phyloP scores from a whole-genome alignment of 2,797 vertebrate species.

The Alcedo atthis region DNA sequence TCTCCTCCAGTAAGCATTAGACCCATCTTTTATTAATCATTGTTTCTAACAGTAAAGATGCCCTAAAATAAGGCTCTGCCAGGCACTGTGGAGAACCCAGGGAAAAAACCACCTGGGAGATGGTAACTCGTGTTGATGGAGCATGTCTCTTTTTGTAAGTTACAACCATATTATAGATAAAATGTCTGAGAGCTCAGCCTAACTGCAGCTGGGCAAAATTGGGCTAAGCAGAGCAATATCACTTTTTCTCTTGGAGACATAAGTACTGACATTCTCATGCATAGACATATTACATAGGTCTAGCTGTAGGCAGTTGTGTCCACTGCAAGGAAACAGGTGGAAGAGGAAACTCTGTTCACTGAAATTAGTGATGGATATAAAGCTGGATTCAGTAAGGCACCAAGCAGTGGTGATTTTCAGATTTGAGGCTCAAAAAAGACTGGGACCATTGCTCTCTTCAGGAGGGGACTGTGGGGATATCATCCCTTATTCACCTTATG shows the following conservation, averaged over 20 bases:
- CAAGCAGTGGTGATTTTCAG: not conserved
- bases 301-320: not conserved
- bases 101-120: not conserved
- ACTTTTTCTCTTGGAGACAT: not conserved
- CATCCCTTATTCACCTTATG: not conserved
- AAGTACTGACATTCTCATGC: not conserved
- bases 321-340: not conserved
- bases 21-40: not conserved
- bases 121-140: not conserved
- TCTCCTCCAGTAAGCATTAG: not conserved
- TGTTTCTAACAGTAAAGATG: not conserved
- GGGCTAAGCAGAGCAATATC: not conserved
- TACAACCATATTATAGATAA: not conserved
- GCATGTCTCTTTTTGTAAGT: not conserved
- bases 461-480: not conserved
- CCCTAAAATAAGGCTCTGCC: not conserved
- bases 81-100: not conserved
- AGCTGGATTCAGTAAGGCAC: not conserved
- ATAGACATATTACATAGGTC: rapidly evolving
- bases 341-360: not conserved
- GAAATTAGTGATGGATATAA: not conserved
- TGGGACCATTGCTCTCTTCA: not conserved
- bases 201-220: not conserved
- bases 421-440: not conserved
- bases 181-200: not conserved